Evolutionary conservation across 2,797 vertebrate species (phyloP), one percentile per base, ranked within the genome.

Genomic region (Sus cebifrons): DNA sequence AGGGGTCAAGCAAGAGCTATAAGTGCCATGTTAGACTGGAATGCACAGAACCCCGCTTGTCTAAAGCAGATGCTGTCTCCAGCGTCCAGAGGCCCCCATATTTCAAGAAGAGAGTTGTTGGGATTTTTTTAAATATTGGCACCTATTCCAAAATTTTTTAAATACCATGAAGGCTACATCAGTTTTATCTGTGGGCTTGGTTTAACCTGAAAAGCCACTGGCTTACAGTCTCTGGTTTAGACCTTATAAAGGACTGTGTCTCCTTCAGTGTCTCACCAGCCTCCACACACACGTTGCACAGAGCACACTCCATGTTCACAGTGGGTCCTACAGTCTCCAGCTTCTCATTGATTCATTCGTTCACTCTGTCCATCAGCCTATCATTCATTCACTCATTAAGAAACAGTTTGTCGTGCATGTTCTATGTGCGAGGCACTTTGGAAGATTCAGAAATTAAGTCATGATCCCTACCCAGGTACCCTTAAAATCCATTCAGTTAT

Each of bases 61-160:
- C 78, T 60, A 68, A 23, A 44, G 25, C 15, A 2, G 27, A 23
- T 4, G 8, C 16, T 4, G 1, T 71, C 65, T 65, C 40, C 21
- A n/a, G 3, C 21, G 21, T 71, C 8, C 44, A 6, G 4, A 49
- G 29, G 23, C 29, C 60, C 52, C 18, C 21, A 1, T 60, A 12
- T n/a, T 89, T 71, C 70, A 36, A 64, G 20, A 68, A 91, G 56
- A 82, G 13, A 18, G 21, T 65, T 54, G 27, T 71, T 86, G 62
- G 23, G 6, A 27, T 82, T 86, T 60, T 75, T 87, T 94, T 89
- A 27, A 87, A 90, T 87, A 92, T 79, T 65, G 40, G 25, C 77
- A 81, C 32, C 40, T 71, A 93, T 56, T 85, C n/a, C 40, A 90
- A 54, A 84, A 4, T 21, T 16, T 75, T 64, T 21, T 20, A n/a